A percentile compares a stretch with the other conserved stretches of the same genome.
Evolutionary conservation across 2,797 vertebrate species (phyloP).

Genomic region (Periparus ater): DNA sequence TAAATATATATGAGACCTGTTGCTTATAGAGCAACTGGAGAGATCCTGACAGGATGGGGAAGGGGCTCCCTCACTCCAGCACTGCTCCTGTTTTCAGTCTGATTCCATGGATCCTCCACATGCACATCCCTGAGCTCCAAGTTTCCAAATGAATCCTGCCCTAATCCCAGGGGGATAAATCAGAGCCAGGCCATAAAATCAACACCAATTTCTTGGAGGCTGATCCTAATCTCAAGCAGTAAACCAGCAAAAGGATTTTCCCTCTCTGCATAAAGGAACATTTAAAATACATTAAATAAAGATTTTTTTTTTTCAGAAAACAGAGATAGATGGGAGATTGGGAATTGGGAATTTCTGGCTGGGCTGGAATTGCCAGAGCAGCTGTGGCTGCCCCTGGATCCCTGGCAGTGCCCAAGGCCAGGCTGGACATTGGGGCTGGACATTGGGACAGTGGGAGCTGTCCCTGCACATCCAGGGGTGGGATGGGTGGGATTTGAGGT

Average conservation of each 20-base stretch:
- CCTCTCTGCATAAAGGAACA: not conserved
- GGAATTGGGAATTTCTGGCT: not conserved
- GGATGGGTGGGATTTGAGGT: rapidly evolving
- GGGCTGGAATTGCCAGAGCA: not conserved
- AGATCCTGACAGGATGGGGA: not conserved
- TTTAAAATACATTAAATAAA: not conserved
- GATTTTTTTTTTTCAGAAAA: not conserved
- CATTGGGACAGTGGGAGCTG: not conserved
- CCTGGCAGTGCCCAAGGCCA: not conserved
- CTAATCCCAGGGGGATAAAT: not conserved
- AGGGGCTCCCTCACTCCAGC: not conserved
- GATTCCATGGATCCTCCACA: not conserved
- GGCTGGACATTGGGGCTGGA: not conserved
- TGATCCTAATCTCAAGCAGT: not conserved
- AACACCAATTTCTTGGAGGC: rapidly evolving
- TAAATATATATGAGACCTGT: not conserved
- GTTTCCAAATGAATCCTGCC: not conserved
- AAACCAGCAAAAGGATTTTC: not conserved
- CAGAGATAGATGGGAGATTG: rapidly evolving
- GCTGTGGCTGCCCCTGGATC: not conserved
- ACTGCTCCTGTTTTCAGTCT: not conserved
- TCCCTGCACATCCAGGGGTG: not conserved
- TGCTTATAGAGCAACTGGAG: not conserved
- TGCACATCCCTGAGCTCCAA: rapidly evolving
- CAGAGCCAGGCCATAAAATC: not conserved